Conservation (phyloP, 2,888 invertebrate species). For the Heliconius erato region DNA sequence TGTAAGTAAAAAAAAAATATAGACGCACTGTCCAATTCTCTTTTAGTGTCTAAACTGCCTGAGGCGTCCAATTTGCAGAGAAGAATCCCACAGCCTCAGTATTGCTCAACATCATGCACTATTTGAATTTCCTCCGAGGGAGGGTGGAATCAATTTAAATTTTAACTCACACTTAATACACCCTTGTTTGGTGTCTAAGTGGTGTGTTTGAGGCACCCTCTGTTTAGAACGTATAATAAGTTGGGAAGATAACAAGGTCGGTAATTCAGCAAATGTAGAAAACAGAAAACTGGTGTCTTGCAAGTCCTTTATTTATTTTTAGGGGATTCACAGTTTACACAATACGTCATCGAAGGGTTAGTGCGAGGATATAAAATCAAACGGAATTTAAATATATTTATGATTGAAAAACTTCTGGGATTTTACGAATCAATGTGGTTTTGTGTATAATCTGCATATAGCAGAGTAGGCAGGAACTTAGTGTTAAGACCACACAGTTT, state of each 20-base stretch:
- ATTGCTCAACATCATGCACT: slow-evolving; percentile 83
- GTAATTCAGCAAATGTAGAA: slow-evolving; percentile 60
- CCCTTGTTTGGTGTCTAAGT: slow-evolving; percentile 86
- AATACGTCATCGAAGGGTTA: slow-evolving; percentile 29
- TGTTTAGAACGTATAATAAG: slow-evolving; percentile 82
- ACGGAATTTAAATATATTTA: slow-evolving; percentile 11
- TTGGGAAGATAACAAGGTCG: slow-evolving; percentile 77
- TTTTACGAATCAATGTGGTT: not conserved
- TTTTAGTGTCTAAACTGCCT: slow-evolving; percentile 77
- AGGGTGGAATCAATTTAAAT: slow-evolving; percentile 86
- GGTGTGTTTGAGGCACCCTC: slow-evolving; percentile 85
- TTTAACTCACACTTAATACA: slow-evolving; percentile 86
- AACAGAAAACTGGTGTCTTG: slow-evolving; percentile 48
- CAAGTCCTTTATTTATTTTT: slow-evolving; percentile 50
- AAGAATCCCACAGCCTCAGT: slow-evolving; percentile 82
- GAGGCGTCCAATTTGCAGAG: slow-evolving; percentile 84
- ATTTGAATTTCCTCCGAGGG: slow-evolving; percentile 82
- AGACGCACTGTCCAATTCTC: slow-evolving; percentile 59
- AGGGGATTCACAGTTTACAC: slow-evolving; percentile 41
- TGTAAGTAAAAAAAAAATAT: slow-evolving; percentile 61
- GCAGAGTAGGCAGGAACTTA: no score
- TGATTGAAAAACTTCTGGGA: not conserved
- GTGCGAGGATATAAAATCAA: slow-evolving; percentile 31
- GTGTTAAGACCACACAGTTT: no score
- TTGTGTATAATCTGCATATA: not conserved